These are phyloP conservation scores for Apoda limacodes DNA, from an alignment of 2,888 invertebrate genomes.

Conservation along the genomic window DNA sequence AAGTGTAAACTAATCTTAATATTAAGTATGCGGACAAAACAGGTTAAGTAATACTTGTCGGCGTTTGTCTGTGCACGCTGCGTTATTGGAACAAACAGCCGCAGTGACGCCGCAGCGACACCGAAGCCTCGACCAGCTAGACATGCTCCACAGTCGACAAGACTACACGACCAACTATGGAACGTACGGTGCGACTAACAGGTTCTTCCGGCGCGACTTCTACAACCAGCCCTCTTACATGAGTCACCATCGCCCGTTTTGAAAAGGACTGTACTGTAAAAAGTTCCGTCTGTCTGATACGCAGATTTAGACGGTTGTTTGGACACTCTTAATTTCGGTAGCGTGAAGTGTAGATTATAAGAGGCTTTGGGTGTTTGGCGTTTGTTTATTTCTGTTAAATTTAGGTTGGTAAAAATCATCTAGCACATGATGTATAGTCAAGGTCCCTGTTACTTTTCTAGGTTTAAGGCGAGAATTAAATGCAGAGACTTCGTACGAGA, in stretches of 20 bases:
- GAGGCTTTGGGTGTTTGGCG: constrained; percentile 14
- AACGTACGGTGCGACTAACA: constrained; percentile 34
- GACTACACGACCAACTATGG: constrained; percentile 47
- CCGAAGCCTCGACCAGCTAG: constrained; percentile 60
- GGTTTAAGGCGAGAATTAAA: too few species aligned
- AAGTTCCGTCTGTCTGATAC: constrained; percentile 60
- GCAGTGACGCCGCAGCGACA: constrained; percentile 46
- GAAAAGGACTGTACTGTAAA: constrained; percentile 64
- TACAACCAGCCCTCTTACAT: constrained; percentile 50
- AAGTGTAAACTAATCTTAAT: too few species aligned
- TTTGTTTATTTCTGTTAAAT: constrained; percentile 6
- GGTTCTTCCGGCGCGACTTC: constrained; percentile 47
- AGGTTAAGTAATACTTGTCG: neutral
- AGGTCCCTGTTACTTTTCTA: too few species aligned
- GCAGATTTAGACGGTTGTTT: constrained; percentile 51
- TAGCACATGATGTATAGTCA: too few species aligned
- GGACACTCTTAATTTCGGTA: constrained; percentile 33
- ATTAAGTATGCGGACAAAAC: too few species aligned
- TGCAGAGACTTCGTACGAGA: too few species aligned
- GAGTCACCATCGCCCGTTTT: constrained; percentile 61
- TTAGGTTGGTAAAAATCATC: too few species aligned
- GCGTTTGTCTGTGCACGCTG: constrained; percentile 44
- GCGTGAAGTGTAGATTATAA: too few species aligned
- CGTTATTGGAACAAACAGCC: constrained; percentile 24
- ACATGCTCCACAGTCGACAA: constrained; percentile 53